Percentiles rank a stretch among this genome's conserved stretches.
Conservation (phyloP, 2,797 vertebrate genomes). For the Enteromius unitaeniatus region DNA sequence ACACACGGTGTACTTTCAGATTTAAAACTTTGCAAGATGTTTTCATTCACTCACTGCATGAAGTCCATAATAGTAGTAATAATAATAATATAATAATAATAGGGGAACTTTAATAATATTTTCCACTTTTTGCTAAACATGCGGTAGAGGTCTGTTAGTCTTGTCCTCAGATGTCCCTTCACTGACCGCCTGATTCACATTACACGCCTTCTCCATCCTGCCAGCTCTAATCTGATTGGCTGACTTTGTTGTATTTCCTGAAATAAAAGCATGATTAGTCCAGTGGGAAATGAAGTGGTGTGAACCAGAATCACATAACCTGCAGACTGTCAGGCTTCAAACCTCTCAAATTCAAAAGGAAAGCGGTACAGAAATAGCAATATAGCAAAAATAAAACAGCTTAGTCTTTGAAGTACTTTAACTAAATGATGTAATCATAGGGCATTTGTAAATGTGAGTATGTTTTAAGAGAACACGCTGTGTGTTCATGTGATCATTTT, state of each 20-base stretch:
- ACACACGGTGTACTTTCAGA: too few relatives aligned
- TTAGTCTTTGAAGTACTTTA: background rate
- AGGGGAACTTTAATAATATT: background rate
- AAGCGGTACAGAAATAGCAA: background rate
- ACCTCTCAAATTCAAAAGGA: background rate
- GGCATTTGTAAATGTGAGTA: background rate
- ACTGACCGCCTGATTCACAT: background rate
- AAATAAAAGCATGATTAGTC: constrained; percentile 6
- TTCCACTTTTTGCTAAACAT: background rate
- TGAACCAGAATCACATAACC: background rate
- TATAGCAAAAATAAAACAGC: background rate
- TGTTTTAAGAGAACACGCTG: background rate
- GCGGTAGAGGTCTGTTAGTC: too few relatives aligned
- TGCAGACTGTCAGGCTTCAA: background rate
- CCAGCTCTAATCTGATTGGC: constrained; percentile 22
- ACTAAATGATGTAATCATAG: background rate
- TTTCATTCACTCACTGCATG: too few relatives aligned
- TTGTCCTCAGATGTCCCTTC: background rate
- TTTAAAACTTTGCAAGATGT: too few relatives aligned
- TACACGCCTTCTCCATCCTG: background rate
- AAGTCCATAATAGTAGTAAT: too few relatives aligned
- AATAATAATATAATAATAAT: too few relatives aligned
- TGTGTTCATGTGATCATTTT: constrained; percentile 19
- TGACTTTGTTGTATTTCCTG: background rate
- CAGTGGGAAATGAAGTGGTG: background rate